Percentiles rank a stretch among this genome's conserved stretches.
Conservation (phyloP, 2,888 invertebrate genomes). For the Tachina fera region DNA sequence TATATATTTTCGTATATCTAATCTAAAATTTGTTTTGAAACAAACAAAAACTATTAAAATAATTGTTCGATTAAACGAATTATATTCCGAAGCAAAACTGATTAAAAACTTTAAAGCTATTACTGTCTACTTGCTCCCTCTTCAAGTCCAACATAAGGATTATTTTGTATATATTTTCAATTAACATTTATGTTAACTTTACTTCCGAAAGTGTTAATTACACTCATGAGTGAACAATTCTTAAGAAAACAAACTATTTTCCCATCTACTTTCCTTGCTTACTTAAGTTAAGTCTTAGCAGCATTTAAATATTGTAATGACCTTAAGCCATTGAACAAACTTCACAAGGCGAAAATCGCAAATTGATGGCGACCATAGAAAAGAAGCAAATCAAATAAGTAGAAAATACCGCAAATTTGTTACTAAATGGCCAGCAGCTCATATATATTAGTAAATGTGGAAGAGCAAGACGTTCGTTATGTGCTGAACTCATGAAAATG, state of each 20-base stretch:
- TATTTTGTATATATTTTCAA: too few species aligned
- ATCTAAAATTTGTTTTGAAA: too few species aligned
- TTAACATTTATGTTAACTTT: neutral
- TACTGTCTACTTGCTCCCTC: too few species aligned
- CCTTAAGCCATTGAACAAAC: constrained; percentile 54
- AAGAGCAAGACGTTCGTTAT: neutral
- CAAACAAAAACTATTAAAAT: too few species aligned
- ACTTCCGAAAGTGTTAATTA: constrained; percentile 12
- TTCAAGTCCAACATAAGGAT: too few species aligned
- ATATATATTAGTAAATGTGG: constrained; percentile 18
- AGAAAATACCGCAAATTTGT: constrained; percentile 28
- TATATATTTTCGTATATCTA: too few species aligned
- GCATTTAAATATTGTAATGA: constrained; percentile 51
- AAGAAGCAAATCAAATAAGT: constrained; percentile 8
- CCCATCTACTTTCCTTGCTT: constrained; percentile 1
- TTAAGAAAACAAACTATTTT: constrained; percentile 9
- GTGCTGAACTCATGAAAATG: neutral
- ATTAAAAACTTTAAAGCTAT: neutral
- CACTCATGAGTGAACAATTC: neutral
- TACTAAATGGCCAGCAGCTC: constrained; percentile 45
- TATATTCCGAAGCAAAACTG: too few species aligned
- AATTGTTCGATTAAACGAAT: too few species aligned
- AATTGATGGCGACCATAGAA: neutral
- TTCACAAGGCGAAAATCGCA: constrained; percentile 14
- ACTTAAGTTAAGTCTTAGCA: constrained; percentile 9